phyloP scores from a whole-genome alignment of 2,113 vertebrate genomes.

The Bos indicus region DNA sequence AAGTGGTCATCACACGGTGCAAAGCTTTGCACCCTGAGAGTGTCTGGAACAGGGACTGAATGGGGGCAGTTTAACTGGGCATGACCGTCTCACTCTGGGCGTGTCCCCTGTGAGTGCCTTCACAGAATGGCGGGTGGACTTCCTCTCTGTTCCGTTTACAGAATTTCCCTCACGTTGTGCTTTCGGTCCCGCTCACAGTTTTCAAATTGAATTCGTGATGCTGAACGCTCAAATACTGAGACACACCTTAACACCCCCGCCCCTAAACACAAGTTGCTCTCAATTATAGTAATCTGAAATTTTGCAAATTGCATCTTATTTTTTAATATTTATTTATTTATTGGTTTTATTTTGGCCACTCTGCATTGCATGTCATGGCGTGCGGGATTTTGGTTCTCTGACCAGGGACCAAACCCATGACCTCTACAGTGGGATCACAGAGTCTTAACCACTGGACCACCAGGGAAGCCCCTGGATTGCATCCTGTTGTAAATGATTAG shows the following conservation, averaged over 20 bases:
- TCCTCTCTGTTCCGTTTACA: background rate
- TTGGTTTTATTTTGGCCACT: background rate
- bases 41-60: background rate
- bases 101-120: fast-evolving
- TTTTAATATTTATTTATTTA: background rate
- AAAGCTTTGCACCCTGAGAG: background rate
- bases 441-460: background rate
- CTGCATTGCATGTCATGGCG: background rate
- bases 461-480: background rate
- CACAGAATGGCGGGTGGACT: background rate
- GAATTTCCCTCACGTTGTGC: background rate
- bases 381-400: background rate
- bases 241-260: background rate
- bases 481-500: background rate
- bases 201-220: background rate
- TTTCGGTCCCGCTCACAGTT: background rate
- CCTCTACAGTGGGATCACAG: background rate
- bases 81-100: fast-evolving
- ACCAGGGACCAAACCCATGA: background rate
- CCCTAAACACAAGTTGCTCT: background rate
- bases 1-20: no score
- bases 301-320: no score
- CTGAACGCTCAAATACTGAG: fast-evolving
- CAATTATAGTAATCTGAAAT: background rate
- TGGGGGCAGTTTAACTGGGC: fast-evolving